Evolutionary conservation across 2,797 vertebrate species (phyloP).

Genomic region (Sebastolobus alascanus): DNA sequence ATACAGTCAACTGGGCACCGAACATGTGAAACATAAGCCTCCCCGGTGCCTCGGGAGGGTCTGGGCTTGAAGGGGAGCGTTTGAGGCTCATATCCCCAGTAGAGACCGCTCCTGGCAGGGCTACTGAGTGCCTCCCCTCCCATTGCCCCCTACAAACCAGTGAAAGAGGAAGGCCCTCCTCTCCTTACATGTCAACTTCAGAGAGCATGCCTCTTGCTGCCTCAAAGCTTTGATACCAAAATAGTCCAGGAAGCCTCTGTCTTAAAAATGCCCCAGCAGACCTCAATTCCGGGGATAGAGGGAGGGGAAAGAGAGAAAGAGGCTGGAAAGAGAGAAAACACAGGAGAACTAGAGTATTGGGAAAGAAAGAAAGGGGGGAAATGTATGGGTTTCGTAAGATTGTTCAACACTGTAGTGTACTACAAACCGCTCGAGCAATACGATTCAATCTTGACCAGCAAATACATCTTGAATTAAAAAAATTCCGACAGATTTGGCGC

Average conservation of each 20-base stretch:
- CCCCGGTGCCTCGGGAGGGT: slow-evolving; percentile 45
- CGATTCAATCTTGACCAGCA: not conserved
- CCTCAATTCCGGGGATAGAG: slow-evolving; percentile 73
- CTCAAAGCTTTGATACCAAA: slow-evolving; percentile 88
- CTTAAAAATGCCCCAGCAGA: slow-evolving; percentile 84
- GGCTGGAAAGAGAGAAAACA: slow-evolving; percentile 55
- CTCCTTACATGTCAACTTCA: slow-evolving; percentile 87
- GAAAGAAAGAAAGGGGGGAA: slow-evolving; percentile 17
- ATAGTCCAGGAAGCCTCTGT: slow-evolving; percentile 87
- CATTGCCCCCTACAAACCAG: slow-evolving; percentile 64
- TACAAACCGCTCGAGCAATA: slow-evolving; percentile 4
- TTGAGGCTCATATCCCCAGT: slow-evolving; percentile 71
- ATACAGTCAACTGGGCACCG: slow-evolving; percentile 36
- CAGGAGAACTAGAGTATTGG: slow-evolving; percentile 38
- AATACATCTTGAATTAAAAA: not conserved
- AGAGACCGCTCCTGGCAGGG: slow-evolving; percentile 70
- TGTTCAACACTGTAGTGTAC: slow-evolving; percentile 9
- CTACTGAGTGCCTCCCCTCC: slow-evolving; percentile 58
- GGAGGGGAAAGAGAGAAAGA: slow-evolving; percentile 50
- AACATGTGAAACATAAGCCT: slow-evolving; percentile 50
- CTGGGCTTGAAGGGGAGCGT: slow-evolving; percentile 61
- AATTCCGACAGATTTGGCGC: not conserved
- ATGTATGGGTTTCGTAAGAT: slow-evolving; percentile 4
- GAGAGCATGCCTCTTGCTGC: slow-evolving; percentile 85
- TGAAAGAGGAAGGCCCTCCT: slow-evolving; percentile 69